phyloP scores from a whole-genome alignment of 1,140 invertebrate genomes.

The Anadara kagoshimensis region DNA sequence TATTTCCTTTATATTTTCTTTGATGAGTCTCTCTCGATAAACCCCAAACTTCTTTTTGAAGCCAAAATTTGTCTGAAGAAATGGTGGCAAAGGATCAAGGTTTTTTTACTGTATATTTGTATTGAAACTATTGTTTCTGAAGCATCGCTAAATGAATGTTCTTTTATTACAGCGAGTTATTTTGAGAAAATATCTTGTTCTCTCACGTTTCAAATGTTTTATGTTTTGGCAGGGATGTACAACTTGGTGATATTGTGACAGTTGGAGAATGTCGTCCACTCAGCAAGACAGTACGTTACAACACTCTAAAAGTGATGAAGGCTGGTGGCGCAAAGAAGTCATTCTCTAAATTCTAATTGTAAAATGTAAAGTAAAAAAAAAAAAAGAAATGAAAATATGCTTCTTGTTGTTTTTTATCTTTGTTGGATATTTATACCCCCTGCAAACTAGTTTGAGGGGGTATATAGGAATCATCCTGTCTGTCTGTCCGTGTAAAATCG shows the following conservation, averaged over 20 bases:
- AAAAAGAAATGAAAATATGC: too few species aligned
- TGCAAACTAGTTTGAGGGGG: too few species aligned
- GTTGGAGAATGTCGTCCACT: conserved; percentile 99
- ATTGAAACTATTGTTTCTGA: neutral
- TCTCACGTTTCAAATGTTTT: neutral
- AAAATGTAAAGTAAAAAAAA: conserved; percentile 4
- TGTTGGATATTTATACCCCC: too few species aligned
- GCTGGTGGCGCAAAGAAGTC: conserved; percentile 94
- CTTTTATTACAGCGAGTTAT: neutral
- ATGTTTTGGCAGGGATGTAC: conserved; percentile 89
- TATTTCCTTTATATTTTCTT: too few species aligned
- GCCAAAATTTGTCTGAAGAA: too few species aligned
- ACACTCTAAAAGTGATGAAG: conserved; percentile 98
- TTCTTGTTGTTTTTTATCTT: too few species aligned
- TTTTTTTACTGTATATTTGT: neutral
- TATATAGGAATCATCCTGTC: too few species aligned
- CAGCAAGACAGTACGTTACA: conserved; percentile 99
- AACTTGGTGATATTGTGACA: conserved; percentile 96
- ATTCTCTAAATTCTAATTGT: conserved; percentile 84
- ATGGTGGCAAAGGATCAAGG: too few species aligned
- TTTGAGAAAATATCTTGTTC: neutral
- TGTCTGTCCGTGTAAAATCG: too few species aligned
- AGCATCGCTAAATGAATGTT: neutral
- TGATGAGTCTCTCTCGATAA: too few species aligned
- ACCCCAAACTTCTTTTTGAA: too few species aligned